Conservation (phyloP, 2,888 invertebrate species). For the Argynnis bischoffii region DNA sequence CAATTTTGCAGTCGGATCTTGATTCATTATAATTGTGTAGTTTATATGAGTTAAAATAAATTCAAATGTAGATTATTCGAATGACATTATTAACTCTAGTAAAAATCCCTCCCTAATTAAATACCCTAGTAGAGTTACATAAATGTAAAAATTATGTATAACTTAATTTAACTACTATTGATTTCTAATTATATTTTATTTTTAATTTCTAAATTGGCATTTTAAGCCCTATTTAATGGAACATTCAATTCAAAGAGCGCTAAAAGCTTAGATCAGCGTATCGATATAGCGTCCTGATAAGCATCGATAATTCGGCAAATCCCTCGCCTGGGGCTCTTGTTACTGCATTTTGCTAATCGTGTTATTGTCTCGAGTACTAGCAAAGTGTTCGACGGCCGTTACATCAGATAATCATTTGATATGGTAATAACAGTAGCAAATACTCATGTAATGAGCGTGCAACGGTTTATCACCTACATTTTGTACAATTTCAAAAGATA, state of each 20-base stretch:
- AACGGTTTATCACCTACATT: constrained; percentile 61
- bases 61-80: too few species aligned
- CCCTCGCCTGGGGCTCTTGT: constrained; percentile 56
- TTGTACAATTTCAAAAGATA: constrained; percentile 6
- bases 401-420: constrained; percentile 77
- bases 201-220: too few species aligned
- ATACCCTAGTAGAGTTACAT: too few species aligned
- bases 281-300: constrained; percentile 42
- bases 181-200: too few species aligned
- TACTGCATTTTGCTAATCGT: constrained; percentile 69
- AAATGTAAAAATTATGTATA: too few species aligned
- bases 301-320: constrained; percentile 47
- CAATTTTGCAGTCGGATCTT: too few species aligned
- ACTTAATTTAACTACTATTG: too few species aligned
- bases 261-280: constrained; percentile 20
- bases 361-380: constrained; percentile 65
- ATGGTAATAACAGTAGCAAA: constrained; percentile 75
- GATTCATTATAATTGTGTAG: too few species aligned
- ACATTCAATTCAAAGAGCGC: constrained; percentile 6
- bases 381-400: constrained; percentile 59
- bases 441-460: constrained; percentile 71
- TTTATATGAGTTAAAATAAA: too few species aligned
- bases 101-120: too few species aligned
- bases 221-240: neutral
- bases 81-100: too few species aligned